Evolutionary conservation across 2,113 vertebrate species (phyloP).

Genomic region (Cyprinodon variegatus): DNA sequence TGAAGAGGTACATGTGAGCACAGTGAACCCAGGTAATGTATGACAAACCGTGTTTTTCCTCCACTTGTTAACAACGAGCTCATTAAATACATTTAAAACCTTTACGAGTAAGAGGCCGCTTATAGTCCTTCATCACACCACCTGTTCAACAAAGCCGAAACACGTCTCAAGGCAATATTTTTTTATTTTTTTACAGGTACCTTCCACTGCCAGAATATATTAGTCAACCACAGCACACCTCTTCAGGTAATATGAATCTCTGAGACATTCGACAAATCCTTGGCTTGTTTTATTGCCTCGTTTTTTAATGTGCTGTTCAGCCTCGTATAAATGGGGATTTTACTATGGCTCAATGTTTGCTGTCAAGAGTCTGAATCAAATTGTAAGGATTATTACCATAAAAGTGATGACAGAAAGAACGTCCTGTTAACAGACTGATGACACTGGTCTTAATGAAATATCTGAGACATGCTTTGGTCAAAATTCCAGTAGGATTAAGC

Average conservation of each 20-base stretch:
- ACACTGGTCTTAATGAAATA: neutral
- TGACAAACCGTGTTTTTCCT: neutral
- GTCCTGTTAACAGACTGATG: neutral
- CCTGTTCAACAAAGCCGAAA: neutral
- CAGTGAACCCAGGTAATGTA: neutral
- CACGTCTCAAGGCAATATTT: neutral
- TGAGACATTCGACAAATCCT: neutral
- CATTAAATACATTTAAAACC: constrained; percentile 1
- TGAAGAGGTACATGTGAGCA: neutral
- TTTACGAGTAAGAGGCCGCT: neutral
- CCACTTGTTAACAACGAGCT: neutral
- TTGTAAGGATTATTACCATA: neutral
- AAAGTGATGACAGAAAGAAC: neutral
- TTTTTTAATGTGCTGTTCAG: neutral
- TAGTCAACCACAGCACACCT: neutral
- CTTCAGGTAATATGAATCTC: neutral
- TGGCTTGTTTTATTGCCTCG: neutral
- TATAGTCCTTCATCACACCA: neutral
- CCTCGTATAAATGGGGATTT: neutral
- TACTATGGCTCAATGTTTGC: neutral
- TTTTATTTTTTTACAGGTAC: neutral
- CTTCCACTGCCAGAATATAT: neutral
- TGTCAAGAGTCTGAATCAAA: neutral
- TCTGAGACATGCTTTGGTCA: neutral
- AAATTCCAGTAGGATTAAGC: neutral